These are phyloP conservation scores for Ursus arctos DNA, from an alignment of 2,113 vertebrate species.

Conservation along the genomic window DNA sequence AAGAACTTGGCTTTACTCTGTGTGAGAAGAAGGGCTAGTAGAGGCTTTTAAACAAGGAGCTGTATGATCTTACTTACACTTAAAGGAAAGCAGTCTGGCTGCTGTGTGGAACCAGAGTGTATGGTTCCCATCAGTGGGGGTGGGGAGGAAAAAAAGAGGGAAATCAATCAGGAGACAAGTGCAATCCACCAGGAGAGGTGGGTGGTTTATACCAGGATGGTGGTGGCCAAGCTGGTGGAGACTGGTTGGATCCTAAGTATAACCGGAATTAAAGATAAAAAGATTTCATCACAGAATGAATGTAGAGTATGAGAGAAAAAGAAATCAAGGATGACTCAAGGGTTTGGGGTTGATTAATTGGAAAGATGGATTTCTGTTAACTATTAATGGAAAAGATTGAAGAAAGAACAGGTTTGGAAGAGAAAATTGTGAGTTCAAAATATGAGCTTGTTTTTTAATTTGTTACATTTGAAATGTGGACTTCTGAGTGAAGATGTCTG, in stretches of 20 bases:
- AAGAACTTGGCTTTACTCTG: not conserved
- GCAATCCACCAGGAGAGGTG: not conserved
- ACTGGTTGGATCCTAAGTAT: not conserved
- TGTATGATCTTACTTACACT: no score
- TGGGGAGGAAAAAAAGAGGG: not conserved
- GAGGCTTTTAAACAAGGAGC: not conserved
- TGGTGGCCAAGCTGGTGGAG: not conserved
- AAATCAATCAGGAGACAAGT: not conserved
- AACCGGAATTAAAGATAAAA: not conserved
- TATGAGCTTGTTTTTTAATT: not conserved
- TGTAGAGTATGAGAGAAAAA: not conserved
- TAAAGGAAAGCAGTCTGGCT: not conserved
- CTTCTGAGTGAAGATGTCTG: not conserved
- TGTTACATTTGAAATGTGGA: not conserved
- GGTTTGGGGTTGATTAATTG: no score
- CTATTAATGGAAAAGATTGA: accelerated
- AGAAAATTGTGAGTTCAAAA: not conserved
- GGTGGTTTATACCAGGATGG: not conserved
- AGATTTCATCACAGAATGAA: not conserved
- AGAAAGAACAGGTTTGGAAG: not conserved
- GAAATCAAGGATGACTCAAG: not conserved
- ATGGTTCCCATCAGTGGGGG: no score
- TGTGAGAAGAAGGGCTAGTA: not conserved
- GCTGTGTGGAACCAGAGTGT: not conserved
- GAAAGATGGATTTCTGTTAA: not conserved